Percentiles rank a stretch among this genome's conserved stretches.
Conservation (phyloP, 2,113 vertebrate genomes). For the Paramormyrops kingsleyae region DNA sequence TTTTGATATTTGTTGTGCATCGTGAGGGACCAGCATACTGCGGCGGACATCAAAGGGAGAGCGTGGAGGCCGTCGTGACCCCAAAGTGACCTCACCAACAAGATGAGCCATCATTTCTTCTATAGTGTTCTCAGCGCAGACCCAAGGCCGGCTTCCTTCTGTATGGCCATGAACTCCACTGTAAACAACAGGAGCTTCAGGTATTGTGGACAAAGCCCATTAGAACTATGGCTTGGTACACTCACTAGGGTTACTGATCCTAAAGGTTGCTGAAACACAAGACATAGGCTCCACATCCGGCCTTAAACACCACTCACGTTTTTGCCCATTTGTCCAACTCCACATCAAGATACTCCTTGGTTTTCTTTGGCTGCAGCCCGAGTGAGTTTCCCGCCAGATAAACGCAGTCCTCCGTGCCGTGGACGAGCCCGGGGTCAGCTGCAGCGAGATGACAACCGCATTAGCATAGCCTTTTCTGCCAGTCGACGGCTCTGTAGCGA, state of each 20-base stretch:
- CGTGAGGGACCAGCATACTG: background rate
- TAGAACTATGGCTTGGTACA: background rate
- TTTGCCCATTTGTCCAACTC: slow-evolving; percentile 89
- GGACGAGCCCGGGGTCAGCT: slow-evolving; percentile 73
- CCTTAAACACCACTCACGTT: slow-evolving; percentile 57
- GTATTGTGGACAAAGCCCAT: background rate
- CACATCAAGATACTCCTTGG: slow-evolving; percentile 75
- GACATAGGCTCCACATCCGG: background rate
- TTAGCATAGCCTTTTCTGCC: background rate
- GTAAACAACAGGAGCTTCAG: slow-evolving; percentile 32
- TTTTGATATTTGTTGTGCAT: background rate
- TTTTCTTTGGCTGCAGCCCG: slow-evolving; percentile 80
- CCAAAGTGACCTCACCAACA: slow-evolving; percentile 66
- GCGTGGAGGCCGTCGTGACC: background rate
- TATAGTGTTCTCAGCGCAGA: slow-evolving; percentile 74
- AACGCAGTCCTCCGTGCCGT: slow-evolving; percentile 65
- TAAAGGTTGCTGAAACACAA: background rate
- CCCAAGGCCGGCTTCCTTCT: slow-evolving; percentile 75
- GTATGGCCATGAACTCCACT: slow-evolving; percentile 80
- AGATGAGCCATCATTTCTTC: slow-evolving; percentile 72
- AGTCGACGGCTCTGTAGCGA: background rate
- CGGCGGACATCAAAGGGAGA: background rate
- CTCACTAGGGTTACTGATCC: background rate
- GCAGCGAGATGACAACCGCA: slow-evolving; percentile 21
- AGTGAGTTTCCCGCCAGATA: slow-evolving; percentile 87